Percentiles rank a stretch among this genome's conserved stretches.
phyloP scores from a whole-genome alignment of 2,113 vertebrate genomes.

The mouse (Mus musculus) region DNA sequence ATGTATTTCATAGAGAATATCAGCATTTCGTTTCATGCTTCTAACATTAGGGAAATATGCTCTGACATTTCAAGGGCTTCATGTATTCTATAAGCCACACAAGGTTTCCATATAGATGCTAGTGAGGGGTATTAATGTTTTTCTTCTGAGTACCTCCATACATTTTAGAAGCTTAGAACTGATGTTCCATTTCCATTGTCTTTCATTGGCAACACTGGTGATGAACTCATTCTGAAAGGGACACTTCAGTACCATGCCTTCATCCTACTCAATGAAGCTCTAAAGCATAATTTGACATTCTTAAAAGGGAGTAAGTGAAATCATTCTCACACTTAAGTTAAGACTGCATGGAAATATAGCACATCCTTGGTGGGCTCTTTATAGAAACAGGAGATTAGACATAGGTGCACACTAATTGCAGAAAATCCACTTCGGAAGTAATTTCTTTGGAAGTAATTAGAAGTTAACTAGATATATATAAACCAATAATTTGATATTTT shows the following conservation, averaged over 20 bases:
- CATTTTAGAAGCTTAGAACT: background rate
- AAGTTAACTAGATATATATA: constrained; percentile 45
- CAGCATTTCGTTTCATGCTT: background rate
- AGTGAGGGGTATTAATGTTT: background rate
- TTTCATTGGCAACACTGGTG: constrained; percentile 46
- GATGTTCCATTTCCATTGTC: background rate
- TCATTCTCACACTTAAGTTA: constrained; percentile 19
- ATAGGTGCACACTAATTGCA: background rate
- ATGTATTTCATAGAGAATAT: background rate
- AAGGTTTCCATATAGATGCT: background rate
- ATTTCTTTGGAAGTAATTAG: constrained; percentile 66
- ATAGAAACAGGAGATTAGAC: background rate
- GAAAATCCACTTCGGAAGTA: constrained; percentile 48
- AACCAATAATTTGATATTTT: background rate
- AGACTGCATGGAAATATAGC: constrained; percentile 23
- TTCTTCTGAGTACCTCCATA: background rate
- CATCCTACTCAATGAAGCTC: background rate
- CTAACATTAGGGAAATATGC: constrained; percentile 20
- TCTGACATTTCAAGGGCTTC: background rate
- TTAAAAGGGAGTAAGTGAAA: background rate
- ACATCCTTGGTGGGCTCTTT: background rate
- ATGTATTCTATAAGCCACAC: background rate
- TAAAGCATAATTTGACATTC: background rate
- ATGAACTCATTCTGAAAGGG: background rate
- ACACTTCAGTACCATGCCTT: background rate